Percentiles rank a stretch among this genome's conserved stretches.
Conservation (phyloP, 2,797 vertebrate species). For the Molossus molossus region DNA sequence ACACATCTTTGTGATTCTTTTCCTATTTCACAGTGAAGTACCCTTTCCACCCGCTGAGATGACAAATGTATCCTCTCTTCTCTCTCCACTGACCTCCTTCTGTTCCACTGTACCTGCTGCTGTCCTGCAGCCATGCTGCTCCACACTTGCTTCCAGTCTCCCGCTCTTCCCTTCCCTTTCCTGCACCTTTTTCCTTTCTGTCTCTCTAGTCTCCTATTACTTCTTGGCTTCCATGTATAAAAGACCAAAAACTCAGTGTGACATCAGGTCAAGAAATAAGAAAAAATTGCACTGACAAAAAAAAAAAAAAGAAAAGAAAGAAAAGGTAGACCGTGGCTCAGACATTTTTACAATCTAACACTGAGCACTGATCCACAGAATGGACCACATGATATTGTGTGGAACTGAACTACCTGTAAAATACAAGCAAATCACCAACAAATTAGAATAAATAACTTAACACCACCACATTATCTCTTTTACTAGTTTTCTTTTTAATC, state of each 20-base stretch:
- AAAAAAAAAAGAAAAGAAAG: background rate
- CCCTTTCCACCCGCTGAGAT: background rate
- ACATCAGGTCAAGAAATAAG: background rate
- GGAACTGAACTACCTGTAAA: background rate
- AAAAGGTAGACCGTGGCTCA: background rate
- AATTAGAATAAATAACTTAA: conserved; percentile 37
- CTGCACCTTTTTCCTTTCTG: background rate
- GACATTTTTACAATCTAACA: background rate
- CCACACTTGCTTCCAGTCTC: background rate
- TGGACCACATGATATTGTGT: background rate
- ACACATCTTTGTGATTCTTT: background rate
- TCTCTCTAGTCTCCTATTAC: background rate
- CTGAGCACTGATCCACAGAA: background rate
- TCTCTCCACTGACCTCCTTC: background rate
- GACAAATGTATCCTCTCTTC: background rate
- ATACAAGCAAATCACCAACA: conserved; percentile 30
- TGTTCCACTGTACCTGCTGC: background rate
- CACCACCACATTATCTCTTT: background rate
- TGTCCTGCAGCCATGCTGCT: background rate
- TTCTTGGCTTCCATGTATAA: conserved; percentile 6
- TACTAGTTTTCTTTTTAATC: conserved; percentile 58
- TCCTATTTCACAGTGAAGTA: background rate
- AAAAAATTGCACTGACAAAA: background rate
- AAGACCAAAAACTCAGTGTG: conserved; percentile 34
- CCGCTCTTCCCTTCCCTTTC: background rate